Evolutionary conservation across 2,797 vertebrate species (phyloP), one percentile per base, ranked within the genome.

Genomic region (Galago senegalensis): DNA sequence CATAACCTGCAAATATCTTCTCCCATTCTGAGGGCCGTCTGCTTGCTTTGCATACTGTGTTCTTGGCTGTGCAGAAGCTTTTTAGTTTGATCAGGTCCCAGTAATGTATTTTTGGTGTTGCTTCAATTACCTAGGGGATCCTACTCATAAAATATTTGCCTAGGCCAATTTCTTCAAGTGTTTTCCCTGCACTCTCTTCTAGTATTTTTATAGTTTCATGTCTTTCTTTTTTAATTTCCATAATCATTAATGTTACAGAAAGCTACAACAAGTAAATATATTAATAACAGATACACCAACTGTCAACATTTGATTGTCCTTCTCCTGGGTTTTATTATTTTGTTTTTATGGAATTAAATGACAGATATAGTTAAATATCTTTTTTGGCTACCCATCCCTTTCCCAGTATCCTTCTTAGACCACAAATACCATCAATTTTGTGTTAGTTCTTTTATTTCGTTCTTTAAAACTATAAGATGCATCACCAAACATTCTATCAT

Each of bases 261-360:
- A 91, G 85, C 18, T 61, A 80, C 14, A 83, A 63, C 83, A 17
- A 75, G 49, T 53, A 53, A 53, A 53, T 53, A 53, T 53, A 17
- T 53, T 53, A 53, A 53, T 16, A 53, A 53, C 82, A 84, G 84
- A 69, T 37, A 37, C 7, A 95, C 49, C 58, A 93, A 70, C 43
- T 65, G 56, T n/a, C 73, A 75, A 70, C 31, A 79, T 81, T 80
- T 76, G 2, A 12, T n/a, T 81, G 1, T 90, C 61, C 25, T 40
- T 93, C 61, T 77, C 84, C 29, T 16, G 63, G 17, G 65, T 85
- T 87, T 95, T 86, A 40, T 14, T 75, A 84, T 75, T 96, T 94
- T 82, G 37, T 60, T 73, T 83, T 81, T n/a, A 49, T 72, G 29
- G 76, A 31, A 87, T 69, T 60, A 89, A 67, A 95, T 87, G 72